Base-by-base conservation (phyloP, 2,888 invertebrate genomes). In the Halocaridina rubra region DNA sequence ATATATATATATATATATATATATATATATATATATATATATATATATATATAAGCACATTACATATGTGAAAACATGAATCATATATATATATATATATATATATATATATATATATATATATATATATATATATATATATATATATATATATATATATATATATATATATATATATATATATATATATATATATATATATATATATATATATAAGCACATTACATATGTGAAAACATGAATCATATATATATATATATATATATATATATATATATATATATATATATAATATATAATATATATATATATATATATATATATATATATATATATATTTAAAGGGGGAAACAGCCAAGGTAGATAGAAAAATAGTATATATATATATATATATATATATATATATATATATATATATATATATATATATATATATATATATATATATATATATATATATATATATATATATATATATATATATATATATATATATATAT, bases 371-470 rank as follows among this genome's bases (percentile, higher is more conserved):
- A n/a, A n/a, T n/a, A n/a, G 46, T 46, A 2, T 46, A 46, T 46
- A 46, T 46, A 46, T 46, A 46, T 46, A 46, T 46, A 46, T 46
- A 46, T 46, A 46, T 46, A 46, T 46, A 46, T 46, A 46, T 46
- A 46, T 46, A 46, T 46, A 46, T 46, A 46, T 46, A 46, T 46
- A 46, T 46, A 46, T 22, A 24, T 27, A 24, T 53, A 24, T 53
- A 27, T 75, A 24, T 74, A 39, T 46, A 39, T 46, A 74, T 74
- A 27, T 74, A 39, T 46, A 74, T 46, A 39, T 46, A 39, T 74
- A 39, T 19, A 39, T 19, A 8, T 22, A 39, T 19, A 46, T n/a
- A 39, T 39, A 46, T 39, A 19, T 39, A 7, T 1, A 7, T 39
- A 46, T 39, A 10, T 39, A 46, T 1, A 46, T 39, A 74, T 39